Conservation (phyloP, 1,140 invertebrate genomes). For the Drosophila equinoxialis region DNA sequence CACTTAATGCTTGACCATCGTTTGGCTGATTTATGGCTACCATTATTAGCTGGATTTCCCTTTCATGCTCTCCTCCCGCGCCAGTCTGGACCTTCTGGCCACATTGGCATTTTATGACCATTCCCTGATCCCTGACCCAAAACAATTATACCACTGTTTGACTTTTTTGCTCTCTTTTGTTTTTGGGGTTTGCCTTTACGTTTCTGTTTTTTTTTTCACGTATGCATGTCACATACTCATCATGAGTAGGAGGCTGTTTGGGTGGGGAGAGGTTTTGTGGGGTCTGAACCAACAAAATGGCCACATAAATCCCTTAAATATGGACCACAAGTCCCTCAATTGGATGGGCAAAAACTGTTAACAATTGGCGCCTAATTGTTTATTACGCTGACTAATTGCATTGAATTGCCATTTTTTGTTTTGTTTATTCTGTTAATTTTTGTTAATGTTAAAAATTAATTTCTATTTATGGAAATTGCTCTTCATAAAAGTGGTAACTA, state of each 20-base stretch:
- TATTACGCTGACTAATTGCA: slow-evolving; percentile 63
- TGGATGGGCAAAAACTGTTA: neutral
- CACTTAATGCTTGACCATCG: slow-evolving; percentile 66
- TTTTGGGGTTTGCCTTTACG: slow-evolving; percentile 3
- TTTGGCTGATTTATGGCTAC: slow-evolving; percentile 70
- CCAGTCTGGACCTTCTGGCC: neutral
- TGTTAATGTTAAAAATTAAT: slow-evolving; percentile 26
- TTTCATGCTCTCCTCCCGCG: neutral
- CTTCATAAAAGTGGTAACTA: no score
- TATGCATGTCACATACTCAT: slow-evolving; percentile 67
- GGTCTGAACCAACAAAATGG: slow-evolving; percentile 4
- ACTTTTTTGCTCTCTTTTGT: slow-evolving; percentile 39
- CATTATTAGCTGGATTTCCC: slow-evolving; percentile 60
- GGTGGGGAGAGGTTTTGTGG: neutral
- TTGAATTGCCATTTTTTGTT: slow-evolving; percentile 36
- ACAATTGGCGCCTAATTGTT: slow-evolving; percentile 70
- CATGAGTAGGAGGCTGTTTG: neutral
- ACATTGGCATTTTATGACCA: slow-evolving; percentile 46
- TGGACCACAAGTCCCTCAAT: neutral
- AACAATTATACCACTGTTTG: slow-evolving; percentile 67
- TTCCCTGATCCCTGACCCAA: slow-evolving; percentile 35
- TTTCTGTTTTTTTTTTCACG: slow-evolving; percentile 48
- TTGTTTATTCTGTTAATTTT: slow-evolving; percentile 30
- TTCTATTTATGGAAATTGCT: slow-evolving; percentile 25
- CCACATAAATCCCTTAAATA: slow-evolving; percentile 11